These are phyloP conservation scores for Belgica antarctica DNA, from an alignment of 2,888 invertebrate genomes.

Conservation along the genomic window DNA sequence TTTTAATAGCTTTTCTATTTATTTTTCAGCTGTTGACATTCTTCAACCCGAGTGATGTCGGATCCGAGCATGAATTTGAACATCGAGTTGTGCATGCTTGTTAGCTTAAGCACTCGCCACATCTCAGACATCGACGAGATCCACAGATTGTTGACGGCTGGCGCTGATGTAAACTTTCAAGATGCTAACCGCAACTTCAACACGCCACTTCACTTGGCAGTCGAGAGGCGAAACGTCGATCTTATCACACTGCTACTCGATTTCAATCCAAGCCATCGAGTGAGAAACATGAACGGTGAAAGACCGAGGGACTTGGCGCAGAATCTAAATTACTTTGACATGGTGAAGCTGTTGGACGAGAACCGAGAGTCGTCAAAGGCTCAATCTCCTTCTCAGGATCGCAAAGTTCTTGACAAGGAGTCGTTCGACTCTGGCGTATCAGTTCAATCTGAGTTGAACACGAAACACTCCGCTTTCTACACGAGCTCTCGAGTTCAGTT, in stretches of 20 bases:
- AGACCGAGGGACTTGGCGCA: not conserved
- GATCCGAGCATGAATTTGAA: not conserved
- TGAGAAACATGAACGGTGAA: constrained; percentile 14
- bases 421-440: constrained; percentile 6
- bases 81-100: not conserved
- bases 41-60: not conserved
- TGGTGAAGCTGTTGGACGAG: not conserved
- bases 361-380: not conserved
- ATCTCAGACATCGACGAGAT: not conserved
- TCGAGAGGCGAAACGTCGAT: not conserved
- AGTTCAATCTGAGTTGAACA: not conserved
- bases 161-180: constrained; percentile 10
- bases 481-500: not conserved
- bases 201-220: not conserved
- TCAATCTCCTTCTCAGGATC: not conserved
- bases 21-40: not conserved
- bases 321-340: not conserved
- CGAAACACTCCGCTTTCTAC: not conserved
- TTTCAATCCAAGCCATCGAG: not conserved
- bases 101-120: not conserved
- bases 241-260: not conserved
- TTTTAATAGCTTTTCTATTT: not conserved
- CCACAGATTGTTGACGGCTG: not conserved
- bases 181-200: constrained; percentile 8
- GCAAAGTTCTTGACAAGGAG: not conserved